These are phyloP conservation scores for Siniperca obscura DNA, from an alignment of 2,797 vertebrate genomes.

Conservation along the genomic window DNA sequence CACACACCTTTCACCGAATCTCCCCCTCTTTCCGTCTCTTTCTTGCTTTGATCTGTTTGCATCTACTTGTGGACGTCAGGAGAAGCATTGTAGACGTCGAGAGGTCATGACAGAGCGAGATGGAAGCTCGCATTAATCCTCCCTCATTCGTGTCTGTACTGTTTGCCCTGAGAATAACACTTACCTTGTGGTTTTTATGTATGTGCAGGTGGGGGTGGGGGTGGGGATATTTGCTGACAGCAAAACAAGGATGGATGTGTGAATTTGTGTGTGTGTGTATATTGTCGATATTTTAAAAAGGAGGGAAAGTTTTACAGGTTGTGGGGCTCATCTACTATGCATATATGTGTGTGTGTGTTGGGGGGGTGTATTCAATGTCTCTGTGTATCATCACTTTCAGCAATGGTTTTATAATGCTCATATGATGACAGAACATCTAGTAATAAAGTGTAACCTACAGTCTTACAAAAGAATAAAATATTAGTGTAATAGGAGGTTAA, in stretches of 20 bases:
- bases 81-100: slow-evolving; percentile 28
- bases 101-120: slow-evolving; percentile 21
- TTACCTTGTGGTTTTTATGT: slow-evolving; percentile 4
- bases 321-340: background rate
- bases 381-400: background rate
- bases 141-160: background rate
- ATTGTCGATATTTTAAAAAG: slow-evolving; percentile 2
- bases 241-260: slow-evolving; percentile 1
- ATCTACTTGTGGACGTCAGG: slow-evolving; percentile 35
- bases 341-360: background rate
- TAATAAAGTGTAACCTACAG: background rate
- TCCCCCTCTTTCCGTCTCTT: background rate
- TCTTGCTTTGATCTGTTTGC: slow-evolving; percentile 38
- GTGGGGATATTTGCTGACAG: background rate
- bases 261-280: background rate
- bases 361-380: background rate
- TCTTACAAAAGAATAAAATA: background rate
- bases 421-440: slow-evolving; percentile 10
- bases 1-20: background rate
- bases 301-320: background rate
- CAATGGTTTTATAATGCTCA: background rate
- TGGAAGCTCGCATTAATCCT: slow-evolving; percentile 43
- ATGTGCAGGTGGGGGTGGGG: background rate
- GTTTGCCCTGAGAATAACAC: slow-evolving; percentile 16
- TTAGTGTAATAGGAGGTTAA: background rate